A percentile compares a stretch with the other conserved stretches of the same genome.
Evolutionary conservation across 2,113 vertebrate species (phyloP).

Genomic region (Hippocampus barbouri): DNA sequence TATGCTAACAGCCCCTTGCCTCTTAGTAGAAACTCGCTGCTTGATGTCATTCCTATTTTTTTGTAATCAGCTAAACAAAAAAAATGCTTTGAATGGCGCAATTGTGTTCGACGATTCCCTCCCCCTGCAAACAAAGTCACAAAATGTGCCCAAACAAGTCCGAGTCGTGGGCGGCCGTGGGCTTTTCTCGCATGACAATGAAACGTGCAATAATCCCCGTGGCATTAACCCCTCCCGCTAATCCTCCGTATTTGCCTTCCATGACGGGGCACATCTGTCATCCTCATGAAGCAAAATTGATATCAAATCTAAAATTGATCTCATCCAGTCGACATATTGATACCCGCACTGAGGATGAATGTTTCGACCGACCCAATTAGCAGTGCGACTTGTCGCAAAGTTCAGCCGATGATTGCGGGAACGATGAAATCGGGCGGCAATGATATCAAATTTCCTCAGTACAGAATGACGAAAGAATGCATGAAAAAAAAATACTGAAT

Average conservation of each 20-base stretch:
- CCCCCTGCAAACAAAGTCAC: constrained; percentile 13
- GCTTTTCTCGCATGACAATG: constrained; percentile 11
- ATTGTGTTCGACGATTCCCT: background rate
- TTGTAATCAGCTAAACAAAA: background rate
- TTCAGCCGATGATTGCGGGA: too few relatives aligned
- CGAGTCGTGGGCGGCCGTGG: background rate
- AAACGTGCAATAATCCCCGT: constrained; percentile 31
- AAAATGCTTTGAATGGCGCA: background rate
- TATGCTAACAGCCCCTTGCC: background rate
- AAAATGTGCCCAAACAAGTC: constrained; percentile 11
- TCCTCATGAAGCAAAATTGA: constrained; percentile 28
- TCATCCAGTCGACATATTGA: too few relatives aligned
- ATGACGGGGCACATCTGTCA: constrained; percentile 37
- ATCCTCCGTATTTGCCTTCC: constrained; percentile 33
- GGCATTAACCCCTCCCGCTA: constrained; percentile 27
- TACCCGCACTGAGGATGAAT: too few relatives aligned
- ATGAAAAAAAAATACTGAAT: too few relatives aligned
- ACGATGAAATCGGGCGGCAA: too few relatives aligned
- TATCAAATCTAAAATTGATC: background rate
- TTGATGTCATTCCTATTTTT: background rate
- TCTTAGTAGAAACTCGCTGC: background rate
- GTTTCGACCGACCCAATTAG: background rate
- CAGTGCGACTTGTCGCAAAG: background rate
- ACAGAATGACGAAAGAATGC: too few relatives aligned
- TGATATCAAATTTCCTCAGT: too few relatives aligned